A percentile compares a stretch with the other conserved stretches of the same genome.
These are phyloP conservation scores for Glaucidium brasilianum DNA, from an alignment of 2,113 vertebrate species.

Conservation along the genomic window DNA sequence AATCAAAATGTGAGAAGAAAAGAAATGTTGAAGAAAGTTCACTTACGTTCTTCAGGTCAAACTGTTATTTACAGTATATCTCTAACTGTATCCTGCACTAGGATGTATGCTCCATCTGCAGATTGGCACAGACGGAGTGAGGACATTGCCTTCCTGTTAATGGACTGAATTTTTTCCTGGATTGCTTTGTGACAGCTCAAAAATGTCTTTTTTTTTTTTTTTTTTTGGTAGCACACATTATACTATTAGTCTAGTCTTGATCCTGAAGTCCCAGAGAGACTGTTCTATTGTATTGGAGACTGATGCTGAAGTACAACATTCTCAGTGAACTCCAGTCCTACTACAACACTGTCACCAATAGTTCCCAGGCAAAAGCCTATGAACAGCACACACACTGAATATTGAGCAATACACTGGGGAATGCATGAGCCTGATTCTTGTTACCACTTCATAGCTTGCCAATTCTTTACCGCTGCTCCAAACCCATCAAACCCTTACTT, in stretches of 20 bases:
- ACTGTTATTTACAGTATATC: not conserved
- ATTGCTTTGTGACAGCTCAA: not conserved
- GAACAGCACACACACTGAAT: not conserved
- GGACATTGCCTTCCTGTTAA: not conserved
- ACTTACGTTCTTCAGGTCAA: not conserved
- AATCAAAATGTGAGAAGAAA: not conserved
- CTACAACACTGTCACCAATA: too few species aligned
- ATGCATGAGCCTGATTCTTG: not conserved
- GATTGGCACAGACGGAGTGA: not conserved
- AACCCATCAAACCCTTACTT: not conserved
- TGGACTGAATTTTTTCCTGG: not conserved
- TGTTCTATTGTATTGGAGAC: not conserved
- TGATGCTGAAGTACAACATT: not conserved
- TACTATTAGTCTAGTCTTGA: not conserved
- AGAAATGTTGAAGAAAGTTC: not conserved
- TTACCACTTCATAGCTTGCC: not conserved
- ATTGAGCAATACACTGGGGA: not conserved
- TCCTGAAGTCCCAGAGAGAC: not conserved
- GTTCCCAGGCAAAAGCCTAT: not conserved
- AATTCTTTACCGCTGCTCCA: not conserved
- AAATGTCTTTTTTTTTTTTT: not conserved
- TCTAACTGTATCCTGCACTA: not conserved
- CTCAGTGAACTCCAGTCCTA: not conserved
- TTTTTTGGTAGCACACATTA: not conserved
- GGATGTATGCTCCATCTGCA: not conserved